Percentiles rank a stretch among this genome's conserved stretches.
Conservation (phyloP, 2,888 invertebrate species). For the Caenorhabditis wallacei region DNA sequence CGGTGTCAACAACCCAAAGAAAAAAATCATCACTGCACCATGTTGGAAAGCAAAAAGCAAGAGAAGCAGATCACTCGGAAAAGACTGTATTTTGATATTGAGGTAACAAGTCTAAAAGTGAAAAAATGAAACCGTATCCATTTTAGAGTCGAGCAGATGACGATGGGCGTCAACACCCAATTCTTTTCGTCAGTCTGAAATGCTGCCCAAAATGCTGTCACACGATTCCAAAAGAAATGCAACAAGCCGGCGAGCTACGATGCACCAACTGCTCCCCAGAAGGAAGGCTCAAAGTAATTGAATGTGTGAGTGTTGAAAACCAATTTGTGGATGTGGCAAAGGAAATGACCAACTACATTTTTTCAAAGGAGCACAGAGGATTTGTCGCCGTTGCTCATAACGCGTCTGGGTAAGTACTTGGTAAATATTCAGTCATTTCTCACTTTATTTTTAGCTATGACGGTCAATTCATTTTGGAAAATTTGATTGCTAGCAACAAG, state of each 20-base stretch:
- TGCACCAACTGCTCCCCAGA: slow-evolving; percentile 1
- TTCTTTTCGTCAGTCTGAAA: neutral
- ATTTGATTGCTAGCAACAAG: slow-evolving; percentile 6
- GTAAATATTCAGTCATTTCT: neutral
- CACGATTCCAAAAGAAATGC: neutral
- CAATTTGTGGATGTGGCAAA: neutral
- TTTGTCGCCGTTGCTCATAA: slow-evolving; percentile 8
- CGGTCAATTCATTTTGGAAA: slow-evolving; percentile 15
- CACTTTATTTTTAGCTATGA: neutral
- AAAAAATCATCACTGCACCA: neutral
- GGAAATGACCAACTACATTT: neutral
- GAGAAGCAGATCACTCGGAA: neutral
- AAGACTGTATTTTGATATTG: neutral
- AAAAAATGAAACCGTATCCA: too few species aligned
- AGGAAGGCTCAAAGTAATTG: neutral
- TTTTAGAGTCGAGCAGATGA: neutral
- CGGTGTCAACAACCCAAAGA: neutral
- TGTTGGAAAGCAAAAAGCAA: neutral
- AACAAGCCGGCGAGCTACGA: too few species aligned
- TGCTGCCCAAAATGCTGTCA: neutral
- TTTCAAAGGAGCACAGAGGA: neutral
- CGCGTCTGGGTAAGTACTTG: neutral
- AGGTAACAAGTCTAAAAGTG: neutral
- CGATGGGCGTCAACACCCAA: neutral
- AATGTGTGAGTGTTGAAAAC: neutral